Percentiles rank a stretch among this genome's conserved stretches.
These are phyloP conservation scores for Denticeps clupeoides DNA, from an alignment of 2,797 vertebrate species.

Conservation along the genomic window DNA sequence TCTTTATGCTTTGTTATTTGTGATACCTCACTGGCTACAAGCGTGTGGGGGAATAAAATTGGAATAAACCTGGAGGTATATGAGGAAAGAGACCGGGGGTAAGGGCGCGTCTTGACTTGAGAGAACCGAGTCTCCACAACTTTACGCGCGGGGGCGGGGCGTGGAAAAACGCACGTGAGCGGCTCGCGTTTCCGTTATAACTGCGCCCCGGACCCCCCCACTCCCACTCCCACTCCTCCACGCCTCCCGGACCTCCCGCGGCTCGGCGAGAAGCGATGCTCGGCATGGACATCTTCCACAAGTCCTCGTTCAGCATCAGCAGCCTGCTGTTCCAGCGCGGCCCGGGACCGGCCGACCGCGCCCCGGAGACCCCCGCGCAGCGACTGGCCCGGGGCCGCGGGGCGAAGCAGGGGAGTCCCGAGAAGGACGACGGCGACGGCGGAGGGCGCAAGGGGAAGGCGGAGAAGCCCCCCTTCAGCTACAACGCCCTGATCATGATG, in stretches of 20 bases:
- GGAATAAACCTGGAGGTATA: too few relatives aligned
- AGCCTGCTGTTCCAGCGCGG: conserved; percentile 56
- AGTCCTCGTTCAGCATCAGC: conserved; percentile 66
- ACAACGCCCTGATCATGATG: conserved; percentile 75
- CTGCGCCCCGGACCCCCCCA: conserved; percentile 43
- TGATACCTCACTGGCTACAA: too few relatives aligned
- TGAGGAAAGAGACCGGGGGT: too few relatives aligned
- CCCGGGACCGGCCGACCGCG: conserved; percentile 24
- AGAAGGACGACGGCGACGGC: neutral
- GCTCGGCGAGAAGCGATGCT: conserved; percentile 6
- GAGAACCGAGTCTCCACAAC: too few relatives aligned
- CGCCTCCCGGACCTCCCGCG: neutral
- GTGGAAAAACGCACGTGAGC: conserved; percentile 33
- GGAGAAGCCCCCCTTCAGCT: conserved; percentile 68
- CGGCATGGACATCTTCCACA: conserved; percentile 50
- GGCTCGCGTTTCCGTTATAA: conserved; percentile 49
- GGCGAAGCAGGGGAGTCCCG: too few relatives aligned
- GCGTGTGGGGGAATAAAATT: too few relatives aligned
- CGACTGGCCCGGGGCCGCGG: too few relatives aligned
- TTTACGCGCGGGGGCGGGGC: conserved; percentile 31
- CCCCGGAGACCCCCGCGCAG: conserved; percentile 6
- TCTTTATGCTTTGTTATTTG: too few relatives aligned
- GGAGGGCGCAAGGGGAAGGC: conserved; percentile 30
- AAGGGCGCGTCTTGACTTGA: neutral
- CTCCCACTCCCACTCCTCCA: neutral